These are phyloP conservation scores for Acanthococcus lagerstroemiae DNA, from an alignment of 2,888 invertebrate genomes.

Conservation along the genomic window DNA sequence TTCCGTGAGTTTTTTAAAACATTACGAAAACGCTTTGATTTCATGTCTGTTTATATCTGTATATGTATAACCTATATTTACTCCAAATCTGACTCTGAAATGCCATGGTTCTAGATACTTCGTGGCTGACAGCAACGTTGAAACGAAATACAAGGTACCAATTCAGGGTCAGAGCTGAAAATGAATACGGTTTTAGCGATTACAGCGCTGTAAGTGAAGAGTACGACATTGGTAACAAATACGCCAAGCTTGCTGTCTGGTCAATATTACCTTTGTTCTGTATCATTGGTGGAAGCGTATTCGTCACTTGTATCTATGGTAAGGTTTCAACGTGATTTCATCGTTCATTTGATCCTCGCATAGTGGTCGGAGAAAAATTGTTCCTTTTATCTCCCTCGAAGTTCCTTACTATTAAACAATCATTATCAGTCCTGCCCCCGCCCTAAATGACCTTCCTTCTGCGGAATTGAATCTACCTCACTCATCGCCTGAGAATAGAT, in stretches of 20 bases:
- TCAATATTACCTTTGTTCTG: slow-evolving; percentile 3
- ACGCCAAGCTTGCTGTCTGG: not conserved
- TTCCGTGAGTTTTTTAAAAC: slow-evolving; percentile 38
- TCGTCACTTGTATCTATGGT: slow-evolving; percentile 11
- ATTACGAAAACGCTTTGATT: not conserved
- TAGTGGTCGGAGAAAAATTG: no score
- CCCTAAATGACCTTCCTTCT: no score
- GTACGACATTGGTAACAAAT: slow-evolving; percentile 8
- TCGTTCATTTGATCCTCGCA: no score
- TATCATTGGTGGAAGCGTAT: not conserved
- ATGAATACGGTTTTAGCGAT: slow-evolving; percentile 71
- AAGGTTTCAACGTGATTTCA: no score
- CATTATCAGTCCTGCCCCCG: no score
- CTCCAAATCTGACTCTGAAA: no score
- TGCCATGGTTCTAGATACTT: slow-evolving; percentile 58
- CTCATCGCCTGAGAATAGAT: no score
- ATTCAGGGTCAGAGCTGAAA: slow-evolving; percentile 68
- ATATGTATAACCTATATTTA: slow-evolving; percentile 11
- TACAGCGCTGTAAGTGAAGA: slow-evolving; percentile 46
- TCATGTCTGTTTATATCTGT: slow-evolving; percentile 8
- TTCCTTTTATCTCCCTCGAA: no score
- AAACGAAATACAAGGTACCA: slow-evolving; percentile 53
- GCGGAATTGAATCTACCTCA: no score
- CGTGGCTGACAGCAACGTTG: slow-evolving; percentile 66
- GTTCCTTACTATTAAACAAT: no score